Conservation (phyloP, 2,888 invertebrate species). For the Lordiphosa andalusiaca region DNA sequence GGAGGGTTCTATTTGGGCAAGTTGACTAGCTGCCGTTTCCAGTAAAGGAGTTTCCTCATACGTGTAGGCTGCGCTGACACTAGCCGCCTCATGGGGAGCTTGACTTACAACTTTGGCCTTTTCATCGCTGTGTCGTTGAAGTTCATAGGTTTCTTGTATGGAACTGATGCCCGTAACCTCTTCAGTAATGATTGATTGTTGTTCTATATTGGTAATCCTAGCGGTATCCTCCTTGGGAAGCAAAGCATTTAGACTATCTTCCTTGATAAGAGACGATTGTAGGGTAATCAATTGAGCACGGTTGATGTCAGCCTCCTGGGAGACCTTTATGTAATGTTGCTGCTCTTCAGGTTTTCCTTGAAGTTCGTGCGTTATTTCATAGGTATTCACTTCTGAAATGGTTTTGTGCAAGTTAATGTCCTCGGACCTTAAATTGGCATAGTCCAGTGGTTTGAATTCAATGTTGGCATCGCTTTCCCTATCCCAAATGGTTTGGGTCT, state of each 20-base stretch:
- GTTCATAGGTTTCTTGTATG: constrained; percentile 66
- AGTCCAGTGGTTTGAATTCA: constrained; percentile 8
- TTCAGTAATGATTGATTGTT: constrained; percentile 57
- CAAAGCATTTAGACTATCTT: constrained; percentile 41
- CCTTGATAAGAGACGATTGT: constrained; percentile 51
- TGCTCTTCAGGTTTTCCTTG: constrained; percentile 2
- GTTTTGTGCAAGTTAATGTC: constrained; percentile 42
- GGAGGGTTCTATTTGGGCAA: constrained; percentile 7
- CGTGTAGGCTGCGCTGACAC: constrained; percentile 48
- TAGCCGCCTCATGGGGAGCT: constrained; percentile 47
- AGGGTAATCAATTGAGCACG: constrained; percentile 39
- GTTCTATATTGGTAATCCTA: constrained; percentile 39
- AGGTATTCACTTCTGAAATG: constrained; percentile 48
- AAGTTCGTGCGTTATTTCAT: constrained; percentile 44
- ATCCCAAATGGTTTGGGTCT: constrained; percentile 38
- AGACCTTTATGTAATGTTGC: constrained; percentile 23
- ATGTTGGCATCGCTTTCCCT: constrained; percentile 28
- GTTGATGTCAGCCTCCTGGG: constrained; percentile 22
- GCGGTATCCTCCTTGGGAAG: constrained; percentile 36
- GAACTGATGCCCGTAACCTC: constrained; percentile 62
- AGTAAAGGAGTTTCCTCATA: constrained; percentile 56
- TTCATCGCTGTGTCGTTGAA: constrained; percentile 39
- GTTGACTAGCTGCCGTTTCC: background rate
- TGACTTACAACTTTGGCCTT: constrained; percentile 47
- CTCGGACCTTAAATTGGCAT: constrained; percentile 27